These are phyloP conservation scores for Spisula solida DNA, from an alignment of 2,888 invertebrate species.

Conservation along the genomic window DNA sequence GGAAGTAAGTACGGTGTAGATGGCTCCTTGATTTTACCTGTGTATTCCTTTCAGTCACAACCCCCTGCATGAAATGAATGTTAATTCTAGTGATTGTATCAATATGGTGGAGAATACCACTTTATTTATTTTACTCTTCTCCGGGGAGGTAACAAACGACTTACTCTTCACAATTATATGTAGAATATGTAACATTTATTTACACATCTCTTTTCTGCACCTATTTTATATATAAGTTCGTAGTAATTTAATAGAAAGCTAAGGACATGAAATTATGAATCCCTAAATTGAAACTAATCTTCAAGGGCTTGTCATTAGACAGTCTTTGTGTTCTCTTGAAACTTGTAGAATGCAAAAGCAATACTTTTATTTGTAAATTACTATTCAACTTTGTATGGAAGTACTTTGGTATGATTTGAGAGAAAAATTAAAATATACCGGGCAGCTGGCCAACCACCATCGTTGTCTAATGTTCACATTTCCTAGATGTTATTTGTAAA, in stretches of 20 bases:
- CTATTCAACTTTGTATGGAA: too few relatives aligned
- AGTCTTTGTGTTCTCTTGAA: too few relatives aligned
- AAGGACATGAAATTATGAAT: neutral
- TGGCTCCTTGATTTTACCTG: neutral
- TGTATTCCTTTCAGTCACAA: constrained; percentile 4
- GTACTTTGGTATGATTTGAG: too few relatives aligned
- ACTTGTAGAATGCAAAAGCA: too few relatives aligned
- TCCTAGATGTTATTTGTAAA: too few relatives aligned
- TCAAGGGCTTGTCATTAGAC: neutral
- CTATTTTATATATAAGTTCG: constrained; percentile 11
- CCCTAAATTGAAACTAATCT: neutral
- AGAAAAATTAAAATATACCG: too few relatives aligned
- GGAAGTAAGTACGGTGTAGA: constrained; percentile 80
- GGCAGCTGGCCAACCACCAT: too few relatives aligned
- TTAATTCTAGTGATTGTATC: constrained; percentile 14
- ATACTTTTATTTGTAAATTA: too few relatives aligned
- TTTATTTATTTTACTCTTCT: constrained; percentile 13
- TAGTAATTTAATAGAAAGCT: neutral
- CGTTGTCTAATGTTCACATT: too few relatives aligned
- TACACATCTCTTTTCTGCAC: constrained; percentile 6
- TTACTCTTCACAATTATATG: neutral
- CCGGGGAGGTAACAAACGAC: neutral
- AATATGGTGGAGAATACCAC: neutral
- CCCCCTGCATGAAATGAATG: constrained; percentile 20
- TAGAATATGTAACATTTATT: constrained; percentile 17